A percentile compares a stretch with the other conserved stretches of the same genome.
phyloP scores from a whole-genome alignment of 2,888 invertebrate species.

The Nemapogon koenigi region DNA sequence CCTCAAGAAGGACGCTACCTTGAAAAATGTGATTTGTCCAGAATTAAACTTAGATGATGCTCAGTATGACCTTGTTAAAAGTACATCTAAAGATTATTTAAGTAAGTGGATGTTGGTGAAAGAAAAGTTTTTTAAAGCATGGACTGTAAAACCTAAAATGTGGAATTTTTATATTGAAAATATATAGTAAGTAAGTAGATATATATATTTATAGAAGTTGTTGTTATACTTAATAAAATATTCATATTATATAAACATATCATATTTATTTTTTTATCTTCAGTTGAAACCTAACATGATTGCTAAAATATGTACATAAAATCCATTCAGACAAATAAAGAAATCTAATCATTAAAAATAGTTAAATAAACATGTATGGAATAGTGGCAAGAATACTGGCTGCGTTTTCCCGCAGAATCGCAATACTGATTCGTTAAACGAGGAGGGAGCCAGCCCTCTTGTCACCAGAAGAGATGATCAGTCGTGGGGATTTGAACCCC shows the following conservation, averaged over 20 bases:
- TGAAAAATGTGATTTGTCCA: constrained; percentile 23
- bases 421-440: too few species aligned
- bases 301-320: too few species aligned
- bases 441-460: too few species aligned
- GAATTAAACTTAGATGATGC: constrained; percentile 21
- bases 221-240: background rate
- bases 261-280: too few species aligned
- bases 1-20: constrained; percentile 27
- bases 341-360: too few species aligned
- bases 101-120: constrained; percentile 49
- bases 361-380: too few species aligned
- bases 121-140: constrained; percentile 52
- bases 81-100: constrained; percentile 27
- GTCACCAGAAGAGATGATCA: too few species aligned
- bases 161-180: constrained; percentile 38
- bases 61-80: constrained; percentile 46
- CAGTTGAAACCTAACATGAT: too few species aligned
- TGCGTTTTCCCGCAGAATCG: too few species aligned
- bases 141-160: constrained; percentile 64
- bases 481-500: too few species aligned
- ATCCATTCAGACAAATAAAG: too few species aligned
- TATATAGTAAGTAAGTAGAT: constrained; percentile 3
- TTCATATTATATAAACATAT: background rate
- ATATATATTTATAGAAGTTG: background rate
- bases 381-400: too few species aligned